Conservation (phyloP, 2,113 vertebrate species). For the Cebidichthys violaceus region DNA sequence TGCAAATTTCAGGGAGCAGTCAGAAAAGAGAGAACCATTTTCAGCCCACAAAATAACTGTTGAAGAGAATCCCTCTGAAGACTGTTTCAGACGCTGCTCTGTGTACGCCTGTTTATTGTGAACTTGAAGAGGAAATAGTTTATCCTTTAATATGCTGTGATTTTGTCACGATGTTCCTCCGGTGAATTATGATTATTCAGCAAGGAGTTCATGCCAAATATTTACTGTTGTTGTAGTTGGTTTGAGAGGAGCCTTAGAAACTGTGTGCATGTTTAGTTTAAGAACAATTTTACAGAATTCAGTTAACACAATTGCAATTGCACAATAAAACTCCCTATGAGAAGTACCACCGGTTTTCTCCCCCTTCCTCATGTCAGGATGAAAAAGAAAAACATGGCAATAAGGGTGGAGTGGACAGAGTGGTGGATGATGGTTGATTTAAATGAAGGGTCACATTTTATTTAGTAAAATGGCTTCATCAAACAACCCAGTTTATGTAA, state of each 20-base stretch:
- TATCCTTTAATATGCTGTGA: conserved; percentile 23
- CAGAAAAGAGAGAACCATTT: conserved; percentile 66
- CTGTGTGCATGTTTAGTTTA: not conserved
- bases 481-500: conserved; percentile 21
- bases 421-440: not conserved
- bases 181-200: conserved; percentile 20
- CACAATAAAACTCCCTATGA: not conserved
- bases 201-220: conserved; percentile 36
- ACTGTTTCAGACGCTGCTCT: conserved; percentile 32
- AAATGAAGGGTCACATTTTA: not conserved
- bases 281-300: not conserved
- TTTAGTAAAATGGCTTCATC: not conserved
- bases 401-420: not conserved
- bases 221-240: not conserved
- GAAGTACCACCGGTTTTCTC: not conserved
- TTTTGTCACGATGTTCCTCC: conserved; percentile 18
- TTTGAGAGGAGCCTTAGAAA: conserved; percentile 2
- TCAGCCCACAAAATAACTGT: conserved; percentile 63
- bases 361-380: not conserved
- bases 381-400: not conserved
- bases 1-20: conserved; percentile 61
- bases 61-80: conserved; percentile 56
- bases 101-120: conserved; percentile 28
- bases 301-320: not conserved
- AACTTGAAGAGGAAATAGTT: conserved; percentile 35